Evolutionary conservation across 2,113 vertebrate genomes (phyloP).

Genomic region (Muscicapa adusta): DNA sequence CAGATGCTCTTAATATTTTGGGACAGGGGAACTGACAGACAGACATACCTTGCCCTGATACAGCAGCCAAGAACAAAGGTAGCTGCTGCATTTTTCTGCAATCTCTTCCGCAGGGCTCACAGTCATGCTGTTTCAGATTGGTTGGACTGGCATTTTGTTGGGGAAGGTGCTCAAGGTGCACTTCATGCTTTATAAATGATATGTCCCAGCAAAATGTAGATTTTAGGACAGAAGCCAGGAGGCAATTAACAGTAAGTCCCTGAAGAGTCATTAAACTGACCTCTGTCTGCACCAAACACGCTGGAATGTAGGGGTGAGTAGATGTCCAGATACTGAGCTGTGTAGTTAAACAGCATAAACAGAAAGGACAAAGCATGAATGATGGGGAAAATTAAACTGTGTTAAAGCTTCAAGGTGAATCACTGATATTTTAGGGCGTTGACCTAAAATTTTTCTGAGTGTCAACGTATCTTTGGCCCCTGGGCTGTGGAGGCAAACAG

Average conservation of each 20-base stretch:
- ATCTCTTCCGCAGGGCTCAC: not conserved
- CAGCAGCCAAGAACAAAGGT: not conserved
- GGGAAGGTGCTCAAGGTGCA: not conserved
- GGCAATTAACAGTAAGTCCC: not conserved
- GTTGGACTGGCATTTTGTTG: not conserved
- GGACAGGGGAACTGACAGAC: not conserved
- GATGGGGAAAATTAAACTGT: not conserved
- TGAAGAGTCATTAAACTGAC: not conserved
- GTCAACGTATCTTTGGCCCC: not conserved
- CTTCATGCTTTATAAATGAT: not conserved
- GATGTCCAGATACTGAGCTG: not conserved
- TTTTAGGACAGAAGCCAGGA: not conserved
- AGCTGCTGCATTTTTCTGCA: not conserved
- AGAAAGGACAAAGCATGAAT: not conserved
- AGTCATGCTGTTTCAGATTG: not conserved
- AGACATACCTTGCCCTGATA: not conserved
- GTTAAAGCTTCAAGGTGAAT: not conserved
- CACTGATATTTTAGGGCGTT: not conserved
- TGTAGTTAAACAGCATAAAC: not conserved
- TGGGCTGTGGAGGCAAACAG: not conserved
- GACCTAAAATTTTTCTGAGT: not conserved
- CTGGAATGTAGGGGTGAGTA: not conserved
- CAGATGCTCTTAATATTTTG: not conserved
- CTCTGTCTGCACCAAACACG: not conserved
- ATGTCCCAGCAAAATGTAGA: not conserved